Conservation (phyloP, 2,113 vertebrate species). For the Anseranas semipalmata region DNA sequence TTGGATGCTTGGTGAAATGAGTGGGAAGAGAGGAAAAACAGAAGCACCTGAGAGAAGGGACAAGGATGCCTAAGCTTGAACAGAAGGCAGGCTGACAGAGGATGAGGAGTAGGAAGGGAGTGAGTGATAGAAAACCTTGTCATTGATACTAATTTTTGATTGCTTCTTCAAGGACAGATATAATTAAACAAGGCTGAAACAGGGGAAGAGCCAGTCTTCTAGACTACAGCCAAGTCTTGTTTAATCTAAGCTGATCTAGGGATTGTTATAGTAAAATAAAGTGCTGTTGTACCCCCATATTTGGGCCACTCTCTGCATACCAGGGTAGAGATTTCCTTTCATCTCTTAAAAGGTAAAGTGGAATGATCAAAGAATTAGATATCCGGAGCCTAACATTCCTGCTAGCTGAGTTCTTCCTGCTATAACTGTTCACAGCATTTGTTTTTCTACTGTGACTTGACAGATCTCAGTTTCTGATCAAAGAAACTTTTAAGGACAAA, state of each 20-base stretch:
- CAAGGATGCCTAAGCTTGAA: not conserved
- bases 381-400: constrained; percentile 36
- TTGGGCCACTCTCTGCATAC: not conserved
- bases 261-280: not conserved
- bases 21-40: not conserved
- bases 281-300: not conserved
- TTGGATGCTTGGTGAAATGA: not conserved
- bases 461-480: constrained; percentile 56
- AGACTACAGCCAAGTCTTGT: not conserved
- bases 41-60: not conserved
- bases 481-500: constrained; percentile 54
- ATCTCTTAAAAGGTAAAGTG: constrained; percentile 38
- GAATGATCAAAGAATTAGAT: constrained; percentile 48
- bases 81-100: not conserved
- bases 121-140: not conserved
- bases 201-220: not conserved
- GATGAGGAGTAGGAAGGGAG: not conserved
- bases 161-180: not conserved
- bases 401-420: constrained; percentile 58
- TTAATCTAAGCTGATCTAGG: not conserved
- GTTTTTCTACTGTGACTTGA: constrained; percentile 47
- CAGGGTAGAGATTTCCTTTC: constrained; percentile 5
- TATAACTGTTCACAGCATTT: constrained; percentile 39
- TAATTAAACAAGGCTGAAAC: not conserved
- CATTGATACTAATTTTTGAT: not conserved